Percentiles rank a stretch among this genome's conserved stretches.
Conservation (phyloP, 2,888 invertebrate genomes). For the Sinotaia quadrata region DNA sequence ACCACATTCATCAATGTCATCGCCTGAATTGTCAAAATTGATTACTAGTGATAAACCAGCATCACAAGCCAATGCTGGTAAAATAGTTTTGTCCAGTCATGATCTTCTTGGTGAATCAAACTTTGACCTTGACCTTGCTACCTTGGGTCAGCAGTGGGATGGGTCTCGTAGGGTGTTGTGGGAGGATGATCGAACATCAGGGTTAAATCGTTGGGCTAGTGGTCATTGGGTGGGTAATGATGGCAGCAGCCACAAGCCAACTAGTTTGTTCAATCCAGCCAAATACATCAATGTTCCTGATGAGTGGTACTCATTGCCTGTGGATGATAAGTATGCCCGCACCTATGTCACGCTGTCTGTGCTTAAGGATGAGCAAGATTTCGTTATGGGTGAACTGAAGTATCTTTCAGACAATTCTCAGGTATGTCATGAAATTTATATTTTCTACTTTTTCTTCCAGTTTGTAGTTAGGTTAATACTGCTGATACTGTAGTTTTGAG, state of each 20-base stretch:
- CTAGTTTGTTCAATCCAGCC: slow-evolving; percentile 50
- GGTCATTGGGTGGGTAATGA: slow-evolving; percentile 40
- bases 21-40: neutral
- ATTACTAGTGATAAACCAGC: neutral
- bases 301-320: slow-evolving; percentile 64
- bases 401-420: slow-evolving; percentile 59
- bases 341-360: slow-evolving; percentile 60
- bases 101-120: slow-evolving; percentile 6
- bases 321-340: slow-evolving; percentile 60
- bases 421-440: too few species aligned
- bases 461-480: too few species aligned
- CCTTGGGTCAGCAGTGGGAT: slow-evolving; percentile 23
- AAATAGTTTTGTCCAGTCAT: neutral
- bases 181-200: slow-evolving; percentile 50
- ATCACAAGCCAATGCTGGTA: neutral
- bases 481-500: too few species aligned
- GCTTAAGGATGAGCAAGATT: slow-evolving; percentile 61
- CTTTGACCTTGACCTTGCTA: slow-evolving; percentile 25
- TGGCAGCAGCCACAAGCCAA: slow-evolving; percentile 24
- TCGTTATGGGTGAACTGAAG: slow-evolving; percentile 59
- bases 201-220: slow-evolving; percentile 15
- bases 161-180: slow-evolving; percentile 49
- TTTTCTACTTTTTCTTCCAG: too few species aligned
- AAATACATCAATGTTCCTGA: slow-evolving; percentile 61
- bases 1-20: neutral